Base-by-base conservation (phyloP, 2,113 vertebrate genomes). In the Corythaeola cristata region DNA sequence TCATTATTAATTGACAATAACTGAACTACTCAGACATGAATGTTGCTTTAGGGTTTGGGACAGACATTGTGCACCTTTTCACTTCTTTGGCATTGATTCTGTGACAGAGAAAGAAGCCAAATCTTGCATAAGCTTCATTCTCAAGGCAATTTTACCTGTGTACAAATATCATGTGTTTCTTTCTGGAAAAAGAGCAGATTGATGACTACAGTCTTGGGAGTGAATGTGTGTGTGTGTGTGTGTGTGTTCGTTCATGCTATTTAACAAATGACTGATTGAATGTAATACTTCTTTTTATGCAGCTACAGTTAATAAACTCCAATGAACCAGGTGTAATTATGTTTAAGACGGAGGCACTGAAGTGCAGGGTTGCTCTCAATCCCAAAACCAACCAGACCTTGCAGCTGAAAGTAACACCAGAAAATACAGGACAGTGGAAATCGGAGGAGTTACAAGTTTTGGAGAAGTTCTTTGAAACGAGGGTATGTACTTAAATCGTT, bases 251-350 rank as follows among this genome's bases (percentile, higher is more conserved):
- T 33, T 80, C 15, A 19, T 80, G 39, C 20, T 47, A 12, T 59
- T 89, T 75, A 71, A 49, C 21, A 1, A 94, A 37, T 67, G 11
- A 52, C 44, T 64, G 30, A 91, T 78, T 72, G 60, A 82, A 75
- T 89, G 30, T 21, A 8, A 75, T 82, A 33, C 69, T 90, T 72
- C 56, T 96, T 76, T 92, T 92, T 79, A 32, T 96, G 19, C 95
- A 99, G 99, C 97, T 99, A 83, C 98, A 99, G 82, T 99, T 99
- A 58, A 99, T 99, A 91, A 99, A 99, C 97, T 99, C 99, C 81
- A 99, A 99, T 47, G 99, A 99, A 97, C 99, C 99, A 4, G 99
- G 99, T 32, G 99, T 99, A 39, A 99, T 99, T 96, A 99, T 99
- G 99, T 99, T 99, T 97, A 99, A 99, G 97, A 99, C 99, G 0